Conservation (phyloP, 2,888 invertebrate species). For the Drosophila setosimentum region DNA sequence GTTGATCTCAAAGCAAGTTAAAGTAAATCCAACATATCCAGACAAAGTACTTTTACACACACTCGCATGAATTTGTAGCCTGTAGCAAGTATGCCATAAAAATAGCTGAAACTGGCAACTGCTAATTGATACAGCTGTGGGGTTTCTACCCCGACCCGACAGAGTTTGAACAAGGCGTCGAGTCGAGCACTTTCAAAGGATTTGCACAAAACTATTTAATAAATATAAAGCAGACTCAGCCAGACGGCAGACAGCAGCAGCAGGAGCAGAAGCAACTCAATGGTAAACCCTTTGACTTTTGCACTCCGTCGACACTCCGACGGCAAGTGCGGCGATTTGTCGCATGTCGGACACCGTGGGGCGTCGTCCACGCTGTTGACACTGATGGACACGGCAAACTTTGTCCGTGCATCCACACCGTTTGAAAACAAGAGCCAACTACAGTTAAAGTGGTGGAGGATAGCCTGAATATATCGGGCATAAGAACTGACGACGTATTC, state of each 20-base stretch:
- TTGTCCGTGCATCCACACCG: constrained; percentile 30
- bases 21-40: constrained; percentile 9
- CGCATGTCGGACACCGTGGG: constrained; percentile 55
- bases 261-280: constrained; percentile 3
- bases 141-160: background rate
- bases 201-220: constrained; percentile 63
- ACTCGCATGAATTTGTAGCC: constrained; percentile 39
- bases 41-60: constrained; percentile 27
- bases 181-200: constrained; percentile 59
- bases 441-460: background rate
- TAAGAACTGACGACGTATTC: constrained; percentile 5
- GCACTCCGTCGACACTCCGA: constrained; percentile 27
- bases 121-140: constrained; percentile 50
- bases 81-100: constrained; percentile 37
- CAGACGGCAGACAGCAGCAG: background rate
- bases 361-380: constrained; percentile 56
- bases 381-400: constrained; percentile 62
- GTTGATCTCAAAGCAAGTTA: constrained; percentile 16
- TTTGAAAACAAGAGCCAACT: constrained; percentile 26
- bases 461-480: constrained; percentile 22
- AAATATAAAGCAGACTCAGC: constrained; percentile 37
- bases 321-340: constrained; percentile 58
- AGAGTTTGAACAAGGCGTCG: constrained; percentile 32
- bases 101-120: constrained; percentile 15
- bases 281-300: constrained; percentile 60